Base-by-base conservation (phyloP, 2,113 vertebrate species). In the Felis chaus region DNA sequence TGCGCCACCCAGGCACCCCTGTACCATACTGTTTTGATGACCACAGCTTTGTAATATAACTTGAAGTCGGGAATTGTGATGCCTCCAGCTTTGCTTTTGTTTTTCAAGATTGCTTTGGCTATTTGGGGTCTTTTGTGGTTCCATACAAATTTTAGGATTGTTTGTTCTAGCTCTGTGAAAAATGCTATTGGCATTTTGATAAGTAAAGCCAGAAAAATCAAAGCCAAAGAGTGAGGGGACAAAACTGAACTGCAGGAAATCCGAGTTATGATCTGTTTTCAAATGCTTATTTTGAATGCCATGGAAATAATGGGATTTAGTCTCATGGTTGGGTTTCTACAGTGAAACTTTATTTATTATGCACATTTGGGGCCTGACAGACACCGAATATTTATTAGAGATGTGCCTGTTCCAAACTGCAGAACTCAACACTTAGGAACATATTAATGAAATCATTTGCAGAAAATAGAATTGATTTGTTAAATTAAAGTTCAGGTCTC, bases 381-480 rank as follows among this genome's bases (percentile, higher is more conserved):
- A 65, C 23, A 89, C 10, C 50, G 4, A 92, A 53, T 83, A 89
- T 85, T 95, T 76, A 89, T 86, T 97, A 33, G 10, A 12, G 29
- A 74, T 31, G 83, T n/a, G 61, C 25, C 9, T 27, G 1, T 95
- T 94, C 13, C 25, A 87, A 87, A 91, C 31, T 39, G 11, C 15
- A 78, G 29, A 89, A 65, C 4, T 55, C 25, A 61, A 14, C 23
- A 66, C 3, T 53, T 66, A 41, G 13, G 18, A 76, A 76, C 4
- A 96, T 68, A 7, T 94, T 95, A 45, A 90, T 93, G 88, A 71
- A 96, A 81, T 80, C 11, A 89, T 86, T 86, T 89, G 21, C 61
- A 95, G 19, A 83, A 55, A 76, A 68, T 41, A 25, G 12, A 92
- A 57, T 87, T 96, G 66, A 76, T 85, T 82, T 93, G 16, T 79